Percentiles rank a stretch among this genome's conserved stretches.
phyloP scores from a whole-genome alignment of 2,113 vertebrate genomes.

The Esox niger region DNA sequence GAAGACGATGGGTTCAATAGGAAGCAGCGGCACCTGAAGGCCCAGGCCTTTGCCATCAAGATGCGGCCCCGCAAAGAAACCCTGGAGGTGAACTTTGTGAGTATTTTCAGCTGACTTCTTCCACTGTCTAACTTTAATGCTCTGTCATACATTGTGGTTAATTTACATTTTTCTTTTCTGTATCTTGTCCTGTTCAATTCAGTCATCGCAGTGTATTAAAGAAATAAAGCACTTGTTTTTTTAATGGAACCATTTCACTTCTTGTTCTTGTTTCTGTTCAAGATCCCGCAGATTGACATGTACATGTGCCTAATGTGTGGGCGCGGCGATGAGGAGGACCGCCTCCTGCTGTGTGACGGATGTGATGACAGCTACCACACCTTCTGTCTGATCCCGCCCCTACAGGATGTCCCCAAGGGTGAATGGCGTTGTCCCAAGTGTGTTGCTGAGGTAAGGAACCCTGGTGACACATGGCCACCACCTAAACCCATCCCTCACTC shows the following conservation, averaged over 20 bases:
- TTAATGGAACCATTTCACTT: not conserved
- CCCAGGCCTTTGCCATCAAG: conserved; percentile 92
- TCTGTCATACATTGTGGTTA: no score
- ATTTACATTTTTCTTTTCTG: no score
- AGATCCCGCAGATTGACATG: conserved; percentile 82
- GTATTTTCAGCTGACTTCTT: conserved; percentile 47
- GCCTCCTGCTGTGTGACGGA: conserved; percentile 91
- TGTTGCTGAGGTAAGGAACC: conserved; percentile 85
- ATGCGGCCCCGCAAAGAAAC: conserved; percentile 95
- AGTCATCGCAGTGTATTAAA: no score
- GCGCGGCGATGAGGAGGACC: conserved; percentile 93
- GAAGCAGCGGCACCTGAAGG: conserved; percentile 80
- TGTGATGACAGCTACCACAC: conserved; percentile 99
- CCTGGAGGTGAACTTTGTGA: conserved; percentile 95
- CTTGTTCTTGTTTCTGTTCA: not conserved
- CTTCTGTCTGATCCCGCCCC: conserved; percentile 93
- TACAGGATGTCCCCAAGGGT: conserved; percentile 94
- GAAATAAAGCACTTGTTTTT: no score
- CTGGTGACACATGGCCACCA: not conserved
- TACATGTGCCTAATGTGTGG: conserved; percentile 96
- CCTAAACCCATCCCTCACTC: not conserved
- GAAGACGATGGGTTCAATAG: conserved; percentile 72
- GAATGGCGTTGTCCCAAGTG: conserved; percentile 98
- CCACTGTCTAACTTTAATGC: not conserved
- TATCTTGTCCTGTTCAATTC: no score